Evolutionary conservation across 2,797 vertebrate species (phyloP).

Genomic region (Hyperoplus lanceolatus): DNA sequence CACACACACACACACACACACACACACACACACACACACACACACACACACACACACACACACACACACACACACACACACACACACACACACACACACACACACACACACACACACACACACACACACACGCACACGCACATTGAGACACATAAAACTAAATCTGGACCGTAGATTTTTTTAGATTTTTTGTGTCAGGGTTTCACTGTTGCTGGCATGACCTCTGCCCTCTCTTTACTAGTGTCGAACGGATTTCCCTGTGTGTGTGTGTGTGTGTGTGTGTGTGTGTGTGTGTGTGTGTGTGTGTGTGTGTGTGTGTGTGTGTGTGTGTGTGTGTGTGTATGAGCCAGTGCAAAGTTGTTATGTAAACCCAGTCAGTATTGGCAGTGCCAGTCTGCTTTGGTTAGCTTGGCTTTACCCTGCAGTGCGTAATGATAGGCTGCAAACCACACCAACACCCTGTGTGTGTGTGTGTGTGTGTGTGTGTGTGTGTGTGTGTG

Average conservation of each 20-base stretch:
- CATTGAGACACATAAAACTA: no score
- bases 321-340: neutral
- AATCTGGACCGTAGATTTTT: no score
- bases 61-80: no score
- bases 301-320: no score
- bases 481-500: slow-evolving; percentile 35
- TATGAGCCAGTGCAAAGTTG: slow-evolving; percentile 41
- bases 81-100: no score
- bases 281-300: no score
- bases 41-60: no score
- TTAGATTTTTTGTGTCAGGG: neutral
- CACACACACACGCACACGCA: no score
- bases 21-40: no score
- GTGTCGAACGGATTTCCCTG: slow-evolving; percentile 49
- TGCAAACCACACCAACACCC: slow-evolving; percentile 78
- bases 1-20: no score
- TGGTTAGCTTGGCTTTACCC: slow-evolving; percentile 70
- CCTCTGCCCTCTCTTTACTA: slow-evolving; percentile 35
- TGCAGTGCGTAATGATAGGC: slow-evolving; percentile 76
- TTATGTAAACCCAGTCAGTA: slow-evolving; percentile 58
- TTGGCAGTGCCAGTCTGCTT: slow-evolving; percentile 74
- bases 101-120: no score
- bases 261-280: no score
- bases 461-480: slow-evolving; percentile 33
- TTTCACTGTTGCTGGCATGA: slow-evolving; percentile 1